phyloP scores from a whole-genome alignment of 2,797 vertebrate species.

The Sebastes iracundus region DNA sequence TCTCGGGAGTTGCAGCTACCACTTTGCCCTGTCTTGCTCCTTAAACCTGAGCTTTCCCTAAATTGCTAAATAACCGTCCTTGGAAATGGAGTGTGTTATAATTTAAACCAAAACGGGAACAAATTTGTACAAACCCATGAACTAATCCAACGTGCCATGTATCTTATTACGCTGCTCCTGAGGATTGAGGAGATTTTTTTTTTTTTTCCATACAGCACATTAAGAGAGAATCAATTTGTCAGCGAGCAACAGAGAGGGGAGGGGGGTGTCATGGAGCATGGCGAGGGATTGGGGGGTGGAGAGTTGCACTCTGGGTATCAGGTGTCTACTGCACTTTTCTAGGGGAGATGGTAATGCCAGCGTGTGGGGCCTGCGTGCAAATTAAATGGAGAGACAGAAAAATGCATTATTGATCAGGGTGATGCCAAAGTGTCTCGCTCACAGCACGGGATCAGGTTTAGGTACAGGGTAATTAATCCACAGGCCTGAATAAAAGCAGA shows the following conservation, averaged over 20 bases:
- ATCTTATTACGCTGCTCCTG: constrained; percentile 39
- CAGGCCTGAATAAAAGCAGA: constrained; percentile 73
- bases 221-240: constrained; percentile 77
- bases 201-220: constrained; percentile 41
- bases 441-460: constrained; percentile 79
- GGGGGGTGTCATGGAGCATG: constrained; percentile 41
- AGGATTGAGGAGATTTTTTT: constrained; percentile 30
- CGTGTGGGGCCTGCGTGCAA: constrained; percentile 72
- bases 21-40: constrained; percentile 1
- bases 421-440: constrained; percentile 81
- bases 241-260: constrained; percentile 45
- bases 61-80: constrained; percentile 17
- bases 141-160: constrained; percentile 46
- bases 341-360: constrained; percentile 66
- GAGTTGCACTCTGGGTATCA: constrained; percentile 74
- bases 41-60: constrained; percentile 16
- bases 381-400: constrained; percentile 87
- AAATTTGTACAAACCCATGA: constrained; percentile 42
- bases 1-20: constrained; percentile 6
- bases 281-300: constrained; percentile 36
- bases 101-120: constrained; percentile 38
- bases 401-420: constrained; percentile 86
- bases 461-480: constrained; percentile 85
- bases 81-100: constrained; percentile 17
- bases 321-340: constrained; percentile 76